A percentile compares a stretch with the other conserved stretches of the same genome.
phyloP scores from a whole-genome alignment of 2,888 invertebrate species.

The Torymus aiolomorphi region DNA sequence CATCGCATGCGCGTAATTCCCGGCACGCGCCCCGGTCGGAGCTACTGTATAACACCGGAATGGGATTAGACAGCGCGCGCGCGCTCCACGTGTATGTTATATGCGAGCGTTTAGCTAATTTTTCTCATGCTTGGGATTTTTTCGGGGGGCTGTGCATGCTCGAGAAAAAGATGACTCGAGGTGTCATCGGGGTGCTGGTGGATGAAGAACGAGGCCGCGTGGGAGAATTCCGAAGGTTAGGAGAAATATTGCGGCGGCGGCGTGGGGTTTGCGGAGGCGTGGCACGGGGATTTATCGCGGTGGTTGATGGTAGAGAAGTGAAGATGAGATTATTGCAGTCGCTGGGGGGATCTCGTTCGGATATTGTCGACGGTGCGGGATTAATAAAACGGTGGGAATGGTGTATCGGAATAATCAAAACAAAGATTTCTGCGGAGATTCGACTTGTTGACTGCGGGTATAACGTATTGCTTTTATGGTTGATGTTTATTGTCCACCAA shows the following conservation, averaged over 20 bases:
- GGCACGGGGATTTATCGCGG: neutral
- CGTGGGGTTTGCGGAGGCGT: too few species aligned
- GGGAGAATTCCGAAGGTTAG: too few species aligned
- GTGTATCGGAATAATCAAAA: neutral
- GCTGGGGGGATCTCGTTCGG: too few species aligned
- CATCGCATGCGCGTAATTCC: slow-evolving; percentile 67
- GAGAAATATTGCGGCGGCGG: too few species aligned
- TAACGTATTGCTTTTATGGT: too few species aligned
- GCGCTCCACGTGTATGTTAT: too few species aligned
- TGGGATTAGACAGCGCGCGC: too few species aligned
- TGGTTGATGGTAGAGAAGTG: neutral
- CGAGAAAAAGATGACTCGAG: neutral
- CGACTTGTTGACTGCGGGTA: too few species aligned
- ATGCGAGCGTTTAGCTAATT: slow-evolving; percentile 64
- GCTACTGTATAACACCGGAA: too few species aligned
- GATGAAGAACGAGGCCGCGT: too few species aligned
- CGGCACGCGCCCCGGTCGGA: slow-evolving; percentile 66
- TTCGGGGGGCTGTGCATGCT: neutral
- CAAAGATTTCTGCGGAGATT: too few species aligned
- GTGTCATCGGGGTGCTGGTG: neutral
- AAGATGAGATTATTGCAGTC: neutral
- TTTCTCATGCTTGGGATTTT: slow-evolving; percentile 60
- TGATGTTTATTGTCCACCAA: too few species aligned
- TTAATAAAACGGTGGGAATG: slow-evolving; percentile 11
- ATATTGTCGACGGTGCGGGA: neutral